Evolutionary conservation across 2,888 invertebrate species (phyloP).

Genomic region (Mythimna lalbum): DNA sequence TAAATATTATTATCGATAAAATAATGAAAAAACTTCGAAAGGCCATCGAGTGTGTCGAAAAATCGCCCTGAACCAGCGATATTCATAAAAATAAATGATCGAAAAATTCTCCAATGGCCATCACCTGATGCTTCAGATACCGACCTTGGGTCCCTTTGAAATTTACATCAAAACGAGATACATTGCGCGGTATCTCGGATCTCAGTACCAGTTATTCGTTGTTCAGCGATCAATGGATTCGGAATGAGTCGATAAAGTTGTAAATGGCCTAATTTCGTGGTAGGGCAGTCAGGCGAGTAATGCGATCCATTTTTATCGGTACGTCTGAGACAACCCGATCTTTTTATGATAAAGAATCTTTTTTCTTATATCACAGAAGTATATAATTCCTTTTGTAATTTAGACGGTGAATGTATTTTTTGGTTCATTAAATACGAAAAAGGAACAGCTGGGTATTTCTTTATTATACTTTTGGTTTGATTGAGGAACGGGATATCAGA

Average conservation of each 20-base stretch:
- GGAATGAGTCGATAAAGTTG: slow-evolving; percentile 14
- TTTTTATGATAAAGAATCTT: slow-evolving; percentile 61
- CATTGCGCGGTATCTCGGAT: slow-evolving; percentile 36
- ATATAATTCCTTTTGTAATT: slow-evolving; percentile 64
- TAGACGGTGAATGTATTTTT: slow-evolving; percentile 58
- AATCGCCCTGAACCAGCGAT: slow-evolving; percentile 47
- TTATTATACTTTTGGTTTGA: slow-evolving; percentile 48
- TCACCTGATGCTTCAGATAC: slow-evolving; percentile 56
- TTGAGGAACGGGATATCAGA: slow-evolving; percentile 21
- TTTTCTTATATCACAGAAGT: slow-evolving; percentile 62
- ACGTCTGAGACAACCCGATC: slow-evolving; percentile 61
- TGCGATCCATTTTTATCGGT: slow-evolving; percentile 65
- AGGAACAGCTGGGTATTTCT: slow-evolving; percentile 42
- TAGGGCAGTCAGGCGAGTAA: slow-evolving; percentile 57
- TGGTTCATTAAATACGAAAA: slow-evolving; percentile 54
- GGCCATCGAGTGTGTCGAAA: slow-evolving; percentile 52
- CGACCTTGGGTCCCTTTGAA: slow-evolving; percentile 14
- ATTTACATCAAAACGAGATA: slow-evolving; percentile 16
- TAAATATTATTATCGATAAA: slow-evolving; percentile 50
- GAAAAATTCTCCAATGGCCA: slow-evolving; percentile 48
- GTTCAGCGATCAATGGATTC: slow-evolving; percentile 36
- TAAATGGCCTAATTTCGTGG: slow-evolving; percentile 37
- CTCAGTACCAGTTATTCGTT: background rate
- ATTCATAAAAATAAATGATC: slow-evolving; percentile 66
- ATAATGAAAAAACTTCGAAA: slow-evolving; percentile 51